phyloP scores from a whole-genome alignment of 2,888 invertebrate species.

The Vannuccia rotundouncinata region DNA sequence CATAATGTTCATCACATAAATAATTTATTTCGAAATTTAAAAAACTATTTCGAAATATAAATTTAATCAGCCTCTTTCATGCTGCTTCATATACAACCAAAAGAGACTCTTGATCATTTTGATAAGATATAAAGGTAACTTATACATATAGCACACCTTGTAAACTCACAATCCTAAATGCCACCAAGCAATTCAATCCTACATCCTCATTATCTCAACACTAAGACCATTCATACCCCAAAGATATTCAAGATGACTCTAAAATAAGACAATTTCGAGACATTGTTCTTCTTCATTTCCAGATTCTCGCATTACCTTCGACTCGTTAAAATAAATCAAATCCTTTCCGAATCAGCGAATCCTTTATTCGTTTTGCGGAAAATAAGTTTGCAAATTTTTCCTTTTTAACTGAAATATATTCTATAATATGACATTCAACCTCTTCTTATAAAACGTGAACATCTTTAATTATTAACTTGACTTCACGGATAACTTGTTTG shows the following conservation, averaged over 20 bases:
- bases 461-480: background rate
- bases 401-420: background rate
- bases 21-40: too few relatives aligned
- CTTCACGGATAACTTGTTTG: background rate
- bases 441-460: background rate
- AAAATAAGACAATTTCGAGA: background rate
- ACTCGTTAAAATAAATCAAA: background rate
- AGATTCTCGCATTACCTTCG: background rate
- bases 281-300: background rate
- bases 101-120: too few relatives aligned
- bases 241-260: background rate
- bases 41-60: too few relatives aligned
- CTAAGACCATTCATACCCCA: too few relatives aligned
- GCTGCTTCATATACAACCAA: too few relatives aligned
- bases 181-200: background rate
- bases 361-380: background rate
- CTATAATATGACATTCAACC: background rate
- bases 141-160: background rate
- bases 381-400: too few relatives aligned
- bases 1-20: too few relatives aligned
- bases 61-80: too few relatives aligned
- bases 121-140: too few relatives aligned
- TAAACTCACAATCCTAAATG: background rate
- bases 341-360: background rate
- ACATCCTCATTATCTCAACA: background rate